Conservation (phyloP, 2,888 invertebrate genomes). For the Perithous albicinctus region DNA sequence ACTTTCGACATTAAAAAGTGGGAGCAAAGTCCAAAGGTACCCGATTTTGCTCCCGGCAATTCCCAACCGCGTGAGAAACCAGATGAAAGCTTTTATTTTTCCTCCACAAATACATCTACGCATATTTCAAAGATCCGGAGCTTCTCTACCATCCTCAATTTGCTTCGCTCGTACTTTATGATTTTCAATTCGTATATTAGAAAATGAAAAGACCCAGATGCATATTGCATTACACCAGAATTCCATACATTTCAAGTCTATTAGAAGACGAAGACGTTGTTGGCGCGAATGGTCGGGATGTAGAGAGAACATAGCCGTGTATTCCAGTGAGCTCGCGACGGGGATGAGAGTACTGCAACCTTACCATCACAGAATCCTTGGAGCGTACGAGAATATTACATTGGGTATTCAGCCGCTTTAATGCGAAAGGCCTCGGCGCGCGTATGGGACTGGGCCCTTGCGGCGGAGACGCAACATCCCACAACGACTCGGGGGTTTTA, state of each 20-base stretch:
- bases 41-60: too few species aligned
- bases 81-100: too few species aligned
- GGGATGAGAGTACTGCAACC: constrained; percentile 10
- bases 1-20: too few species aligned
- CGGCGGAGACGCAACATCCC: constrained; percentile 7
- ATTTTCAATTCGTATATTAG: not conserved
- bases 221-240: constrained; percentile 9
- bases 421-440: constrained; percentile 49
- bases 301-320: constrained; percentile 17
- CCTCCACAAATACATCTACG: too few species aligned
- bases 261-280: not conserved
- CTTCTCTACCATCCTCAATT: too few species aligned
- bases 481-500: constrained; percentile 10
- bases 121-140: too few species aligned
- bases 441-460: constrained; percentile 21
- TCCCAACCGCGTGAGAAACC: too few species aligned
- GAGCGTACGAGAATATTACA: constrained; percentile 64
- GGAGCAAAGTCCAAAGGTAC: too few species aligned
- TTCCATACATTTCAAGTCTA: constrained; percentile 5
- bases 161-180: too few species aligned
- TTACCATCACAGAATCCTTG: constrained; percentile 50
- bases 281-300: not conserved
- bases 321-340: constrained; percentile 8
- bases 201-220: not conserved
- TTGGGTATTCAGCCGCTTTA: constrained; percentile 70